These are phyloP conservation scores for Malaclemys terrapin DNA, from an alignment of 2,113 vertebrate genomes.

Conservation along the genomic window DNA sequence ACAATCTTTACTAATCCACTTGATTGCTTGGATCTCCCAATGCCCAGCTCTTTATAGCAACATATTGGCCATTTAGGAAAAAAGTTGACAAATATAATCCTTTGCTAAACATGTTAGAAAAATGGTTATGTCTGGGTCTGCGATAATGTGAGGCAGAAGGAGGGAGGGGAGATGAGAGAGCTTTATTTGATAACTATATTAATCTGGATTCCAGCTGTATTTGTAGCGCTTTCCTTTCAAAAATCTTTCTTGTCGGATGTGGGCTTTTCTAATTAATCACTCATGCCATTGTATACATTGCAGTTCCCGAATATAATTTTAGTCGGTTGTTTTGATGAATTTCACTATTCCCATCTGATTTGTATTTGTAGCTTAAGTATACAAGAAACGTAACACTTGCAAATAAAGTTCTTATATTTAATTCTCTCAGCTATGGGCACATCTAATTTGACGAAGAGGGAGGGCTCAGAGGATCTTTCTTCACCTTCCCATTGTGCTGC, in stretches of 20 bases:
- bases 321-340: conserved; percentile 70
- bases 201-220: conserved; percentile 79
- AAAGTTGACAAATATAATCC: neutral
- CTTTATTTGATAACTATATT: conserved; percentile 52
- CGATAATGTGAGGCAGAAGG: neutral
- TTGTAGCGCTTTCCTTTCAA: conserved; percentile 58
- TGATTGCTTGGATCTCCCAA: neutral
- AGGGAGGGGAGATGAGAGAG: neutral
- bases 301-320: conserved; percentile 65
- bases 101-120: neutral
- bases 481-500: neutral
- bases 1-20: neutral
- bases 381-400: neutral
- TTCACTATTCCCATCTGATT: conserved; percentile 55
- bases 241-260: conserved; percentile 81
- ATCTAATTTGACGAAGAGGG: neutral
- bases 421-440: neutral
- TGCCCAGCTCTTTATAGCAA: neutral
- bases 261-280: conserved; percentile 82
- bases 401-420: neutral
- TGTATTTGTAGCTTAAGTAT: conserved; percentile 32
- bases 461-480: neutral
- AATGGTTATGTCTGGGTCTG: neutral
- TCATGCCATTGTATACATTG: conserved; percentile 73
- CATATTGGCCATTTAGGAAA: neutral